These are phyloP conservation scores for Heliothis virescens DNA, from an alignment of 1,140 invertebrate genomes.

Conservation along the genomic window DNA sequence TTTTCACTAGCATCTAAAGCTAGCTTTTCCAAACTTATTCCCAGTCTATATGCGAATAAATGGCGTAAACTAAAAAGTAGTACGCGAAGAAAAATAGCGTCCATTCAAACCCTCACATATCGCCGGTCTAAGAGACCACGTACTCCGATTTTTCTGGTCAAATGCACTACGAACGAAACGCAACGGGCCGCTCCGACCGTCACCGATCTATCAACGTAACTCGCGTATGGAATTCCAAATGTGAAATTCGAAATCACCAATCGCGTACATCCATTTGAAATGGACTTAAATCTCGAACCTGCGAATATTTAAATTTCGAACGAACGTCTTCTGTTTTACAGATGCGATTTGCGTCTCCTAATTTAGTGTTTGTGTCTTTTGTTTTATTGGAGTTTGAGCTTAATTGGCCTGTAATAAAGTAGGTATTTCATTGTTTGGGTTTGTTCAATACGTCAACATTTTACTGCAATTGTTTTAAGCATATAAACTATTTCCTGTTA, in stretches of 20 bases:
- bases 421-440: conserved; percentile 21
- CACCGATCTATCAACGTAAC: conserved; percentile 79
- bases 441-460: conserved; percentile 61
- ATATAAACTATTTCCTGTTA: conserved; percentile 86
- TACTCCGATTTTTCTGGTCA: conserved; percentile 80
- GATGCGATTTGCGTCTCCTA: conserved; percentile 68
- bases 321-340: conserved; percentile 75
- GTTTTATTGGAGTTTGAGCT: conserved; percentile 52
- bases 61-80: not conserved
- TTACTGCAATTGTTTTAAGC: conserved; percentile 82
- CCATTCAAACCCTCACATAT: conserved; percentile 26
- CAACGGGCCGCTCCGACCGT: conserved; percentile 63
- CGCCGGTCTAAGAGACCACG: conserved; percentile 54
- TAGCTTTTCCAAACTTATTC: not conserved
- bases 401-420: conserved; percentile 47
- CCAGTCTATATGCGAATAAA: conserved; percentile 36
- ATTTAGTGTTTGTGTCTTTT: conserved; percentile 10
- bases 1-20: not conserved
- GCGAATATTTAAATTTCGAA: conserved; percentile 78
- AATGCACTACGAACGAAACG: conserved; percentile 66
- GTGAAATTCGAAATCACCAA: conserved; percentile 80
- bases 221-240: conserved; percentile 74
- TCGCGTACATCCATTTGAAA: conserved; percentile 70
- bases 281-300: conserved; percentile 67
- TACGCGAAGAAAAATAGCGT: conserved; percentile 33